A percentile compares a stretch with the other conserved stretches of the same genome.
Conservation (phyloP, 2,888 invertebrate species). For the Fabriciana adippe region DNA sequence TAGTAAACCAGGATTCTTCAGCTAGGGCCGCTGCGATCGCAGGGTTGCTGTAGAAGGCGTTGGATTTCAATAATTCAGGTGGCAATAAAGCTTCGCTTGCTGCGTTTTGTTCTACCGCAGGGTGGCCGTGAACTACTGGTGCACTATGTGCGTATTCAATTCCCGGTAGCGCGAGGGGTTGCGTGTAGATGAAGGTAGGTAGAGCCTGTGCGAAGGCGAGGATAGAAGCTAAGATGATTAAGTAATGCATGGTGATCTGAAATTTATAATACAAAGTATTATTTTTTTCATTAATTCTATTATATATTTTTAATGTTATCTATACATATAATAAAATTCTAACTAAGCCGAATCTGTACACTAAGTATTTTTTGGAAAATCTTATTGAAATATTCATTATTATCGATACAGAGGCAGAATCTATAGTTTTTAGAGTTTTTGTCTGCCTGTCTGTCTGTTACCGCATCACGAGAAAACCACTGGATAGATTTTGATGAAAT, state of each 20-base stretch:
- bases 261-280: not conserved
- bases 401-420: too few relatives aligned
- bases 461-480: too few relatives aligned
- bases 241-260: slow-evolving; percentile 54
- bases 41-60: slow-evolving; percentile 89
- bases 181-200: slow-evolving; percentile 73
- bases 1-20: slow-evolving; percentile 89
- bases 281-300: not conserved
- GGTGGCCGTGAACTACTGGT: slow-evolving; percentile 81
- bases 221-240: slow-evolving; percentile 59
- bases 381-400: too few relatives aligned
- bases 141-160: slow-evolving; percentile 74
- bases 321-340: too few relatives aligned
- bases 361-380: too few relatives aligned
- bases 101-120: slow-evolving; percentile 87
- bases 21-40: slow-evolving; percentile 87
- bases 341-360: too few relatives aligned
- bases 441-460: too few relatives aligned
- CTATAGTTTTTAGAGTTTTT: too few relatives aligned
- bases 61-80: slow-evolving; percentile 84
- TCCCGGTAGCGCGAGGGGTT: slow-evolving; percentile 70
- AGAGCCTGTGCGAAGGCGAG: slow-evolving; percentile 71
- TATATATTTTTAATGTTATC: too few relatives aligned
- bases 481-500: too few relatives aligned
- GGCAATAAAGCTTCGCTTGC: slow-evolving; percentile 88